A percentile compares a stretch with the other conserved stretches of the same genome.
Conservation (phyloP, 2,888 invertebrate species). For the Tanytarsus gracilentus region DNA sequence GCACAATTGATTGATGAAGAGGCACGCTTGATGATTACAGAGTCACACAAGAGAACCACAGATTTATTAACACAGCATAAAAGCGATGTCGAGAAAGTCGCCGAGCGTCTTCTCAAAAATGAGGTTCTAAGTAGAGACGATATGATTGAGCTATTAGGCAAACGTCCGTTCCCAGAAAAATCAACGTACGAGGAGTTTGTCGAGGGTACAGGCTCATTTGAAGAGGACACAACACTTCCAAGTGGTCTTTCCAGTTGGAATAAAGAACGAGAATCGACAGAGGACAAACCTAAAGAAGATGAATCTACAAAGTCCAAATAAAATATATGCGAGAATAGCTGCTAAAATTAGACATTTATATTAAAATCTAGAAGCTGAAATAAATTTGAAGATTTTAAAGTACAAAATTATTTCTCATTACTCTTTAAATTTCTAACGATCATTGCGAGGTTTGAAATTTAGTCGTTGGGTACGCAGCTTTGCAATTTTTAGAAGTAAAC, state of each 20-base stretch:
- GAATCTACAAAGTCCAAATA: not conserved
- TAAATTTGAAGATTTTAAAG: no score
- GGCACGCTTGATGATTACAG: constrained; percentile 66
- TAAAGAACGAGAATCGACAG: constrained; percentile 48
- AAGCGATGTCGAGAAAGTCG: constrained; percentile 77
- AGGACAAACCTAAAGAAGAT: not conserved
- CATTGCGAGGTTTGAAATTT: no score
- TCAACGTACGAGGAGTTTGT: constrained; percentile 99
- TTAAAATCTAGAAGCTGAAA: no score
- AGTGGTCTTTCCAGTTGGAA: constrained; percentile 96
- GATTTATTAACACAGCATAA: constrained; percentile 70
- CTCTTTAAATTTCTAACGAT: no score
- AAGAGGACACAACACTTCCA: constrained; percentile 90
- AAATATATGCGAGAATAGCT: not conserved
- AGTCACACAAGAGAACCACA: constrained; percentile 73
- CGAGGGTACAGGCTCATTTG: constrained; percentile 94
- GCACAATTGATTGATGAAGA: constrained; percentile 93
- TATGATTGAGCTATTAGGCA: constrained; percentile 92
- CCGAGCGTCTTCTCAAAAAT: constrained; percentile 79
- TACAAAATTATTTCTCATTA: no score
- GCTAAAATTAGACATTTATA: no score
- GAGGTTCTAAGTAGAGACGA: constrained; percentile 94
- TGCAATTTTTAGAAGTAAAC: no score
- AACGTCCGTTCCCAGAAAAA: constrained; percentile 94
- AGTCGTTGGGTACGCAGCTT: no score